A percentile compares a stretch with the other conserved stretches of the same genome.
Conservation (phyloP, 23 tunicate species). For the Ascidia mentula region DNA sequence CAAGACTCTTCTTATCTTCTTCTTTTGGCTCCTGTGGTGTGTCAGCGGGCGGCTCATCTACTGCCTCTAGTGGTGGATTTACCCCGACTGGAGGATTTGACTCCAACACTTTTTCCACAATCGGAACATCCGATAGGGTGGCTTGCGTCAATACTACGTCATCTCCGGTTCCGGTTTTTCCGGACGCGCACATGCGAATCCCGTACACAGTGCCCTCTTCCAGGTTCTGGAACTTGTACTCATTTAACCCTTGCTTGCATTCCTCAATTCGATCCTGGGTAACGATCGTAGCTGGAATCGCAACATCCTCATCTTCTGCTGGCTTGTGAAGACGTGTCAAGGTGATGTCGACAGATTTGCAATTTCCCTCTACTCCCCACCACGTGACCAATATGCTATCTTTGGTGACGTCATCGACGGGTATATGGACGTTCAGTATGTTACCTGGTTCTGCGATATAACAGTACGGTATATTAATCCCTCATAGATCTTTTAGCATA, state of each 20-base stretch:
- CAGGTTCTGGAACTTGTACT: constrained; percentile 39
- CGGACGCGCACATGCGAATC: constrained; percentile 45
- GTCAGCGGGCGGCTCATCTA: background rate
- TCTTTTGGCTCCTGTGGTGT: background rate
- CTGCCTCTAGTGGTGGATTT: background rate
- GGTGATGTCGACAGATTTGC: constrained; percentile 49
- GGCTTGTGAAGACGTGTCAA: constrained; percentile 28
- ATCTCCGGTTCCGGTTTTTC: constrained; percentile 52
- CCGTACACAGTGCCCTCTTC: constrained; percentile 53
- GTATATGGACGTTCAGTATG: constrained; percentile 59
- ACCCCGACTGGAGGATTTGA: background rate
- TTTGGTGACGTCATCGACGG: constrained; percentile 46
- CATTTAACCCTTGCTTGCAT: constrained; percentile 5
- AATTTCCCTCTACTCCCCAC: constrained; percentile 80
- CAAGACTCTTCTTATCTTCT: too few relatives aligned
- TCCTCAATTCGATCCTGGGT: constrained; percentile 14
- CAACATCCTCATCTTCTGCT: constrained; percentile 15
- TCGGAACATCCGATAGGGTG: background rate
- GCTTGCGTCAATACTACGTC: constrained; percentile 51
- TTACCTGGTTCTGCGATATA: constrained; percentile 69
- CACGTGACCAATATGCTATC: constrained; percentile 53
- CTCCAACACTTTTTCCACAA: background rate
- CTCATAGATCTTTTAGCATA: too few relatives aligned
- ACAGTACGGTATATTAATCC: too few relatives aligned
- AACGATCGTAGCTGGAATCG: constrained; percentile 4